phyloP scores from a whole-genome alignment of 2,888 invertebrate genomes.

The Phanerotoma sp. region DNA sequence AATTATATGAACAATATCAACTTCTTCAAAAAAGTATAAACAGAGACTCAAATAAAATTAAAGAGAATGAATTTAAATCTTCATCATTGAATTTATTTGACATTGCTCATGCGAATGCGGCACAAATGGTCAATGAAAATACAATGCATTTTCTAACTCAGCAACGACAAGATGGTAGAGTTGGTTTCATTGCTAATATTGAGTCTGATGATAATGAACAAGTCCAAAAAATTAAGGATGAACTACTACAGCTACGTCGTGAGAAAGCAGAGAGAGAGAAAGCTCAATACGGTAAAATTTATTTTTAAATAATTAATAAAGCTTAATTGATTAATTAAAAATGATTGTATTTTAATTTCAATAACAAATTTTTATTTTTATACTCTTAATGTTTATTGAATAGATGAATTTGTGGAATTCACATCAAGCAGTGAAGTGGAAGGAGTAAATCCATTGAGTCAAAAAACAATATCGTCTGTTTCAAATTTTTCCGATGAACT shows the following conservation, averaged over 20 bases:
- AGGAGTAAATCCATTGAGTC: conserved; percentile 12
- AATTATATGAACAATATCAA: conserved; percentile 10
- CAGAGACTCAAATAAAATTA: conserved; percentile 13
- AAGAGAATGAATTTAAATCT: conserved; percentile 15
- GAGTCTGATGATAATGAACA: conserved; percentile 13
- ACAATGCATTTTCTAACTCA: conserved; percentile 3
- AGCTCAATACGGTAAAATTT: conserved; percentile 6
- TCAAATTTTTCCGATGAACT: conserved; percentile 11
- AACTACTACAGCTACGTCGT: conserved; percentile 5
- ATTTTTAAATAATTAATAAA: background rate
- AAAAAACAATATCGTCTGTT: conserved; percentile 1
- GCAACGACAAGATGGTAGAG: conserved; percentile 13
- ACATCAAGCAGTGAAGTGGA: conserved; percentile 14
- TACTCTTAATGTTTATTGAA: conserved; percentile 2
- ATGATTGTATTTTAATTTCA: conserved; percentile 4
- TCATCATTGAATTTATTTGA: conserved; percentile 19
- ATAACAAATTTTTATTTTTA: background rate
- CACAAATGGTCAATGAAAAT: conserved; percentile 7
- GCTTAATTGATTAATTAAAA: conserved; percentile 8
- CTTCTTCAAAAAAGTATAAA: conserved; percentile 13
- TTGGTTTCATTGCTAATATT: conserved; percentile 18
- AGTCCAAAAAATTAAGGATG: conserved; percentile 5
- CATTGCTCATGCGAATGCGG: conserved; percentile 19
- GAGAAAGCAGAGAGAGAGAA: conserved; percentile 10
- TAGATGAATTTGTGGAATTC: conserved; percentile 16